Evolutionary conservation across 2,797 vertebrate genomes (phyloP).

Genomic region (Arnoldichthys spilopterus): DNA sequence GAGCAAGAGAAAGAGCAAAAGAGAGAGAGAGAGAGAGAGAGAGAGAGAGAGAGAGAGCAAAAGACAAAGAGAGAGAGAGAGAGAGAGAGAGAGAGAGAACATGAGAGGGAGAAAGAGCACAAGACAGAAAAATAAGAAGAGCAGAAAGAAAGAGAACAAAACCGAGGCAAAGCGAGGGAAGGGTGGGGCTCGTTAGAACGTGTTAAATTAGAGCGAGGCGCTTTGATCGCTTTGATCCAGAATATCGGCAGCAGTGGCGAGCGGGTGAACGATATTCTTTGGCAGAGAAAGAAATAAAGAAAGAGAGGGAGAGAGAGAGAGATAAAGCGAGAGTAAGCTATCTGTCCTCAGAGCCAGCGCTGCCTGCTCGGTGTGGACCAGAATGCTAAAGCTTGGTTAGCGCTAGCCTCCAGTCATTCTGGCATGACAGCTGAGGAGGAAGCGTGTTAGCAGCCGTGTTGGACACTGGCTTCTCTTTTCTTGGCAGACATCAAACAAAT

Average conservation of each 20-base stretch:
- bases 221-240: conserved; percentile 40
- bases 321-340: neutral
- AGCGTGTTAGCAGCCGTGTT: conserved; percentile 52
- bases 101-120: neutral
- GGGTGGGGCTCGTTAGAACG: conserved; percentile 12
- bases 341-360: conserved; percentile 10
- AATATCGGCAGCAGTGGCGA: conserved; percentile 35
- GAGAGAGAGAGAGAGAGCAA: neutral
- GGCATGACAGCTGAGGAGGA: conserved; percentile 55
- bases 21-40: conserved; percentile 1
- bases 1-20: conserved; percentile 11
- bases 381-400: conserved; percentile 52
- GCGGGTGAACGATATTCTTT: conserved; percentile 35
- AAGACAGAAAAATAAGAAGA: neutral
- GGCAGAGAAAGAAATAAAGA: neutral
- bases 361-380: conserved; percentile 21
- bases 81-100: neutral
- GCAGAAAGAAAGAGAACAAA: neutral
- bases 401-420: conserved; percentile 45
- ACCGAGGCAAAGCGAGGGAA: neutral
- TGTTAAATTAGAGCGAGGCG: conserved; percentile 31
- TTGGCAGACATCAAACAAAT: conserved; percentile 56
- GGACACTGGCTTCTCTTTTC: conserved; percentile 48
- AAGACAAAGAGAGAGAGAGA: neutral
- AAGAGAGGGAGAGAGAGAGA: conserved; percentile 8